Conservation (phyloP, 64 coral and sea anemone genomes). For the Actinia tenebrosa region DNA sequence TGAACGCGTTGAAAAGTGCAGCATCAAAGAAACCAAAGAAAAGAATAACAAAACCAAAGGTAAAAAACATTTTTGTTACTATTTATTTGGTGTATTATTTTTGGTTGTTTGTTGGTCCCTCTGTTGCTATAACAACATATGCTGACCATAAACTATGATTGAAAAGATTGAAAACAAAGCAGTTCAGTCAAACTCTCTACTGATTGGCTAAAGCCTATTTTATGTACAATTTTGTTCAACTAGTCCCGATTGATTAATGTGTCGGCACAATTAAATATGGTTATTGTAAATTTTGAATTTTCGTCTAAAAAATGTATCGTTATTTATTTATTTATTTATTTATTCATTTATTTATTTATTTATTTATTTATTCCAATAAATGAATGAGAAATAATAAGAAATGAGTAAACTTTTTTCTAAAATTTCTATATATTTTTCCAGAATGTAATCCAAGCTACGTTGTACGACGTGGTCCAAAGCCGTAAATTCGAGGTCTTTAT, state of each 20-base stretch:
- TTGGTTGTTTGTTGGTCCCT: background rate
- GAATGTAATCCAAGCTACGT: slow-evolving; percentile 25
- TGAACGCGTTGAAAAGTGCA: slow-evolving; percentile 56
- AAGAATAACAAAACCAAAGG: slow-evolving; percentile 42
- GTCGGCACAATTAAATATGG: background rate
- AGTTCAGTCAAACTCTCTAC: too few species aligned
- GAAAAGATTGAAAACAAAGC: too few species aligned
- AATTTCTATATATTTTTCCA: background rate
- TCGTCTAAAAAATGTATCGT: background rate
- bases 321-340: background rate
- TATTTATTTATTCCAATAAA: too few species aligned
- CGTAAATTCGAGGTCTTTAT: slow-evolving; percentile 69
- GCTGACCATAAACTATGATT: too few species aligned
- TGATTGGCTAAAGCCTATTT: too few species aligned
- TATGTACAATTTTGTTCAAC: too few species aligned
- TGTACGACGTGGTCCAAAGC: slow-evolving; percentile 52
- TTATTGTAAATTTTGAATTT: background rate
- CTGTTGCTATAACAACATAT: background rate
- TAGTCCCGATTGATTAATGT: too few species aligned
- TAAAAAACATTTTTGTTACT: background rate
- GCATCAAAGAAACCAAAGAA: slow-evolving; percentile 52
- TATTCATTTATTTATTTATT: background rate
- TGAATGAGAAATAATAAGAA: too few species aligned
- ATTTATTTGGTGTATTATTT: background rate
- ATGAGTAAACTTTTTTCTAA: too few species aligned